Percentiles rank a stretch among this genome's conserved stretches.
Conservation (phyloP, 2,797 vertebrate species). For the Bothrops alternatus region DNA sequence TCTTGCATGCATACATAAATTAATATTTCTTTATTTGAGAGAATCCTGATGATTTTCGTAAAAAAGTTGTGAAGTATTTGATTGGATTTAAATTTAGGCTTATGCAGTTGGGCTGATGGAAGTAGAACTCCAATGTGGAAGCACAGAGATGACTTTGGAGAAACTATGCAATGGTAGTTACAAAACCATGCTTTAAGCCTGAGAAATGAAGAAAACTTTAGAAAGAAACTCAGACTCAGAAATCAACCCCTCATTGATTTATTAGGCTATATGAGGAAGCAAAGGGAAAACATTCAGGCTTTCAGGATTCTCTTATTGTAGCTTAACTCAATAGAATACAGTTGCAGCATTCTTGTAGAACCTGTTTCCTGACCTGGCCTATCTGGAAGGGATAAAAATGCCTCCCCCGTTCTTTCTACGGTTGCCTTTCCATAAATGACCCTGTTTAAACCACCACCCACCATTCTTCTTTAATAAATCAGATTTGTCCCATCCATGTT, state of each 20-base stretch:
- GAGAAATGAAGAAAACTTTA: not conserved
- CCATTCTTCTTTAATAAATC: not conserved
- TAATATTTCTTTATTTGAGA: not conserved
- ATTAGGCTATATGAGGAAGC: not conserved
- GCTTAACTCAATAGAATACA: not conserved
- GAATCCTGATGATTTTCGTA: not conserved
- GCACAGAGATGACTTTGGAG: not conserved
- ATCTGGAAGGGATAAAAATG: not conserved
- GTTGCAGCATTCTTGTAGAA: not conserved
- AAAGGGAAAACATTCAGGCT: not conserved
- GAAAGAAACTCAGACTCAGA: not conserved
- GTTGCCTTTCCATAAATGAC: too few relatives aligned
- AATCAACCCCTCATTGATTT: not conserved
- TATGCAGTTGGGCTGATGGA: not conserved
- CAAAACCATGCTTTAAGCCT: not conserved
- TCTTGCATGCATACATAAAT: not conserved
- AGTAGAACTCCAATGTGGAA: not conserved
- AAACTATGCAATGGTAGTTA: not conserved
- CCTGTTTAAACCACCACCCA: not conserved
- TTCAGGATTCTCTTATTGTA: not conserved
- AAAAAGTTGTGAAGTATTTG: not conserved
- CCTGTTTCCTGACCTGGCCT: not conserved
- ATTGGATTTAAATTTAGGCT: not conserved
- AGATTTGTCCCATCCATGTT: not conserved
- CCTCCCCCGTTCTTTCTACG: not conserved